Base-by-base conservation (phyloP, 2,113 vertebrate species). In the Otis tarda region DNA sequence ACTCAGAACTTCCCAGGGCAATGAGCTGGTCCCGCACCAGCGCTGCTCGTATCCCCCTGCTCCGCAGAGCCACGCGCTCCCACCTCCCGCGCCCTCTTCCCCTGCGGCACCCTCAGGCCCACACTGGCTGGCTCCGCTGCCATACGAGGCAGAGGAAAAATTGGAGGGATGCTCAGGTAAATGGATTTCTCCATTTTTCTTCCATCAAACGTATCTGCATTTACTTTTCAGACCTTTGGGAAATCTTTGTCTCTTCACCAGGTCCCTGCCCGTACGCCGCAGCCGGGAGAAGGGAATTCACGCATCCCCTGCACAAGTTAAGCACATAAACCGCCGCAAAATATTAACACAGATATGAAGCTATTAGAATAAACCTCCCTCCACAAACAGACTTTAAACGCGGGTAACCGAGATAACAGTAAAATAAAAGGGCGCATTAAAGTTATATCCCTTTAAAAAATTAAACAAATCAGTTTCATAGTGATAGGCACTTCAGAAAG, bases 401-500 rank as follows among this genome's bases (percentile, higher is more conserved):
- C 22, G 63, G 90, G 96, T 95, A 96, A 98, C 97, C 85, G 10
- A 94, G 97, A 95, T 98, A 97, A 96, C 97, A 97, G 97, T 95
- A 97, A 98, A 98, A 96, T 95, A 97, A 97, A 97, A 95, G 97
- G 97, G 96, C 94, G 77, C 96, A 97, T 97, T 98, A 98, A 97
- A 97, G 97, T 96, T 97, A 97, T 95, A 97, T 95, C 91, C 91
- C 97, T 95, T 98, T 74, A 97, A 98, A 96, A 97, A 97, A 93
- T 76, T 89, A 95, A 94, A 98, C 97, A 98, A 98, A 98, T 98
- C 97, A 94, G 95, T 95, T 98, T 98, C 98, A 98, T 85, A 94
- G 96, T 84, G 94, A 96, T 85, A 96, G 96, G 93, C 96, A 97
- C 98, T 98, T 95, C 89, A 98, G 96, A 98, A 97, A 97, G 94